Evolutionary conservation across 2,797 vertebrate species (phyloP), one percentile per base, ranked within the genome.

Genomic region (Coregonus suidteri): DNA sequence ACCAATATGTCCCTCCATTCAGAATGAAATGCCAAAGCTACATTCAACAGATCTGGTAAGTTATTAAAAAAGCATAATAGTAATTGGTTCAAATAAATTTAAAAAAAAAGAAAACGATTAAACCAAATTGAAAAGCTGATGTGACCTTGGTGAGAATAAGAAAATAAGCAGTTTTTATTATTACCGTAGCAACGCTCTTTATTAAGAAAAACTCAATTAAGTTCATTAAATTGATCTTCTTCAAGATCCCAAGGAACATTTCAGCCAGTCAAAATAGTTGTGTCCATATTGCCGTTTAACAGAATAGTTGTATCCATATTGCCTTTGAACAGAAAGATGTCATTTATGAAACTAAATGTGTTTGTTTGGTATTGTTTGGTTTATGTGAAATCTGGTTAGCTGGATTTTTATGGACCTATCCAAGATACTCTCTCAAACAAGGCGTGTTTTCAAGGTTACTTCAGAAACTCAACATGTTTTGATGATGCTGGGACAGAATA

Each of bases 1-100:
- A 25, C 59, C 20, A 20, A 25, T 20, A 62, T 20, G 0, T 20
- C 20, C n/a, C 59, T 62, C 20, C 67, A 41, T 69, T 41, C 35
- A n/a, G 31, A 1, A 16, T 16, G 67, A 69, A 41, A 69, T 69
- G 67, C 34, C 67, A 41, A 69, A 69, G 54, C 16, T 62, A 62
- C n/a, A 20, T 69, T 69, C 66, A 35, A 35, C 25, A 35, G 6
- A 69, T 35, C 67, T 69, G 41, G 16, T 69, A 37, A 69, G 67
- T 69, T 69, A 69, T 35, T 69, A 6, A 69, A 68, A 62, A n/a
- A 35, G 66, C 66, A 69, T 11, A 69, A 69, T 69, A 69, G 34
- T 35, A 69, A n/a, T 41, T 69, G 16, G 34, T 68, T 68, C 4
- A 68, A 35, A 69, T 69, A 2, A 34, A 35, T 18, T 1, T 25